Base-by-base conservation (phyloP, 2,113 vertebrate genomes). In the Camelus bactrianus region DNA sequence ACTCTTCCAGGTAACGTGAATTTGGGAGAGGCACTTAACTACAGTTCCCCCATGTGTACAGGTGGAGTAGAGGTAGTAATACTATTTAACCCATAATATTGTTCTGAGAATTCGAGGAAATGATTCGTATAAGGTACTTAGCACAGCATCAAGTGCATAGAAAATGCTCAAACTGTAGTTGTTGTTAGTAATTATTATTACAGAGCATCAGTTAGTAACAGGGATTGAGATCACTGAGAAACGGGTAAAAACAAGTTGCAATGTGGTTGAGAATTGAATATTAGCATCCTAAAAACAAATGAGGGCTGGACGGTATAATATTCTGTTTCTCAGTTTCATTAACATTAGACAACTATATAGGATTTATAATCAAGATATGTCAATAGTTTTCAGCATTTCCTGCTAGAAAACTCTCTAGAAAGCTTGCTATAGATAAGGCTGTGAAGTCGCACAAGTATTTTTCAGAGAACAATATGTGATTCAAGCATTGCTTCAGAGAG, bases 381-480 rank as follows among this genome's bases (percentile, higher is more conserved):
- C 24, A 26, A 50, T 65, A 80, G 13, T 76, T 91, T 94, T 38
- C 76, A 96, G 58, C 20, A 92, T 87, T 90, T 50, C 81, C 20
- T 56, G 42, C 32, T 81, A 86, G 64, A 72, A 64, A 69, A 83
- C 13, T 95, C 26, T 65, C 72, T 69, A 46, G 46, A 95, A n/a
- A 89, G 32, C 38, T 86, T 95, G 64, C 26, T 72, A 67, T 35
- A 65, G 54, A 82, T 65, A 76, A 88, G 54, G 24, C n/a, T 90
- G 32, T 46, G 14, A 88, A 65, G 52, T 38, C 80, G 20, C 22
- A 46, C 56, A 17, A 52, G 16, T 83, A 75, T 84, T 88, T 91
- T 93, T 93, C 65, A 76, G 50, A 93, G 81, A 97, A 89, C 19
- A 76, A 12, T 64, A 65, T 70, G 65, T 73, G 83, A 91, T 48